These are phyloP conservation scores for Sturnira hondurensis DNA, from an alignment of 2,113 vertebrate genomes.

Conservation along the genomic window DNA sequence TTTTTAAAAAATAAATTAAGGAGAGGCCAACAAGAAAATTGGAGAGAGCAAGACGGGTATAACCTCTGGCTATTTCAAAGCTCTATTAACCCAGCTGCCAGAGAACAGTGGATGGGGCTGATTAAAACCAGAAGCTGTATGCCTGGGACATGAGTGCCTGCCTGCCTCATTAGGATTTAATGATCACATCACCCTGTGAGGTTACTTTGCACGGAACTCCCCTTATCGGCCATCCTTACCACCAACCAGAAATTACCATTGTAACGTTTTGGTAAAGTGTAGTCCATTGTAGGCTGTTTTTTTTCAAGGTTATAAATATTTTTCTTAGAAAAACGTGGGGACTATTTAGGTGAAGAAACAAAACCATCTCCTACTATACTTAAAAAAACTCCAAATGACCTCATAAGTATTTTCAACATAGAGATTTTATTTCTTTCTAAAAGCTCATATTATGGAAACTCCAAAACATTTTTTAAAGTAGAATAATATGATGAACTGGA, in stretches of 20 bases:
- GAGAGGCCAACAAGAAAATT: too few relatives aligned
- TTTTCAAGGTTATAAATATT: not conserved
- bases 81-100: not conserved
- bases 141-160: not conserved
- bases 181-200: not conserved
- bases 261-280: not conserved
- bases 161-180: not conserved
- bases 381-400: not conserved
- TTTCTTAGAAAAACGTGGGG: not conserved
- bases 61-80: not conserved
- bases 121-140: not conserved
- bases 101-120: not conserved
- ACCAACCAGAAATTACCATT: not conserved
- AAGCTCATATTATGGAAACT: not conserved
- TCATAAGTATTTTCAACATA: not conserved
- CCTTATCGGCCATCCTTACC: not conserved
- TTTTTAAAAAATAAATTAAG: too few relatives aligned
- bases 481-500: not conserved
- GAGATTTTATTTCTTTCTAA: not conserved
- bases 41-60: not conserved
- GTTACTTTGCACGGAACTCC: not conserved
- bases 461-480: not conserved
- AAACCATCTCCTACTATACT: not conserved
- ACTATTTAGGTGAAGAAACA: slow-evolving; percentile 8
- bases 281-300: not conserved